A percentile compares a stretch with the other conserved stretches of the same genome.
Evolutionary conservation across 1,140 invertebrate species (phyloP).

Genomic region (Drosophila orena): DNA sequence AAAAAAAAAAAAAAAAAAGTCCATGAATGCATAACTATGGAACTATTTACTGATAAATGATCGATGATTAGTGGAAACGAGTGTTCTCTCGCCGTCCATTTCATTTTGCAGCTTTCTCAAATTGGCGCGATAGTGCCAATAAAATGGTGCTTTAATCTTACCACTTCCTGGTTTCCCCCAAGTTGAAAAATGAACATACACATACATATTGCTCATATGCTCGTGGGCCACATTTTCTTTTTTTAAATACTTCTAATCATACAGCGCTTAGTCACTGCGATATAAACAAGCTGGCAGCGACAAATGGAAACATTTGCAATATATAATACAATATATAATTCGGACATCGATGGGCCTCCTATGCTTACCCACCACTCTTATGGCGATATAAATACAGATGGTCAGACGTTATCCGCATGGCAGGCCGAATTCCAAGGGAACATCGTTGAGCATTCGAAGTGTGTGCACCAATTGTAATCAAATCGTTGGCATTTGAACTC

Average conservation of each 20-base stretch:
- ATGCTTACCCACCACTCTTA: too few relatives aligned
- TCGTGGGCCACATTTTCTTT: conserved; percentile 10
- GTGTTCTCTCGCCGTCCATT: conserved; percentile 8
- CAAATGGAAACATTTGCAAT: conserved; percentile 13
- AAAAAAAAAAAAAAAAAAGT: too few relatives aligned
- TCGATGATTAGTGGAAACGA: conserved; percentile 13
- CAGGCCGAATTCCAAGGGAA: conserved; percentile 1
- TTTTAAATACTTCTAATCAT: conserved; percentile 25
- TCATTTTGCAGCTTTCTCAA: background rate
- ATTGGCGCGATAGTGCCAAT: conserved; percentile 23
- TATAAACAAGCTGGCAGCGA: background rate
- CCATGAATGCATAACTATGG: too few relatives aligned
- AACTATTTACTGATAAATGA: conserved; percentile 1
- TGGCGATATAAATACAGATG: conserved; percentile 9
- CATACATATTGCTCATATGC: conserved; percentile 1
- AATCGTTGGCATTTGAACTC: conserved; percentile 69
- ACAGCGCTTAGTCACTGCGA: conserved; percentile 24
- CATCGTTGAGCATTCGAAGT: too few relatives aligned
- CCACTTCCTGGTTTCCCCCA: conserved; percentile 29
- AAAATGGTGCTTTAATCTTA: conserved; percentile 1
- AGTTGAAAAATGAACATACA: too few relatives aligned
- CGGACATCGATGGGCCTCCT: conserved; percentile 5
- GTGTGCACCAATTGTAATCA: conserved; percentile 55
- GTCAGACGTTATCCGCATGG: conserved; percentile 10
- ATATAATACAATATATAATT: conserved; percentile 9